phyloP scores from a whole-genome alignment of 2,888 invertebrate species.

The Sepioteuthis lessoniana region DNA sequence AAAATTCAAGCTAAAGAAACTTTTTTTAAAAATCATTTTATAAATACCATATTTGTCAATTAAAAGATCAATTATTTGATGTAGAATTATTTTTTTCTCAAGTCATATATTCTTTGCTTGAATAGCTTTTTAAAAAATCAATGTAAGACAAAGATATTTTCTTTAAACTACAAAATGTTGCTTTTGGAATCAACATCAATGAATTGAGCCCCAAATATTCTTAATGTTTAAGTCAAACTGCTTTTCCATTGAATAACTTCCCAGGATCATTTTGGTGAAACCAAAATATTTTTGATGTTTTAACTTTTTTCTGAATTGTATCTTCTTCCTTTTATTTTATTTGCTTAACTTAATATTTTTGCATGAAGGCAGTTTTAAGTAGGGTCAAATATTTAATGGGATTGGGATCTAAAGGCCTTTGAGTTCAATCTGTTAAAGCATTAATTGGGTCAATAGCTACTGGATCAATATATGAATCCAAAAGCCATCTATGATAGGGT shows the following conservation, averaged over 20 bases:
- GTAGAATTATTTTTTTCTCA: background rate
- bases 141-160: background rate
- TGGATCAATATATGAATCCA: too few relatives aligned
- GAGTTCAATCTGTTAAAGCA: background rate
- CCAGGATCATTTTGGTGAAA: background rate
- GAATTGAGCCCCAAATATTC: background rate
- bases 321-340: background rate
- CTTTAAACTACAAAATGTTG: too few relatives aligned
- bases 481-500: background rate
- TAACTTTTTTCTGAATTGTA: background rate
- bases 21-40: background rate
- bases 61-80: background rate
- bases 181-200: background rate
- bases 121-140: background rate
- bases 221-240: background rate
- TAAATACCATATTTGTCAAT: background rate
- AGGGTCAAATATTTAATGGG: background rate
- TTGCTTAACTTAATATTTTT: background rate
- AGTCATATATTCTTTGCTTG: background rate
- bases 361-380: background rate
- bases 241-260: background rate
- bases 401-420: background rate
- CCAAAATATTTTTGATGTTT: background rate
- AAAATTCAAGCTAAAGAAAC: too few relatives aligned
- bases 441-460: background rate